Evolutionary conservation across 2,113 vertebrate species (phyloP), one percentile per base, ranked within the genome.

Genomic region (Spermophilus dauricus): DNA sequence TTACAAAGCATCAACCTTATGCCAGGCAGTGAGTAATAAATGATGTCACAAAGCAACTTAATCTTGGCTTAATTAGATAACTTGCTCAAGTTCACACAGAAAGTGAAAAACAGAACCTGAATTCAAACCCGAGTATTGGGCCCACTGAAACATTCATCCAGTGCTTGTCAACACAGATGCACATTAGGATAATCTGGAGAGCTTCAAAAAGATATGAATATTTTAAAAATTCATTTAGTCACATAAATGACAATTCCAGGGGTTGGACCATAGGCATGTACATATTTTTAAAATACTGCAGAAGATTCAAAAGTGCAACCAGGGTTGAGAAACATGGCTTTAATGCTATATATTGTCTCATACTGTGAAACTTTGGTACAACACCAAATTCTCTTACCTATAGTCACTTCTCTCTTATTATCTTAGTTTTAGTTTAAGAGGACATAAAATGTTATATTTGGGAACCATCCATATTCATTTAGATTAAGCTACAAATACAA

Each of bases 341-440:
- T 45, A 72, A 61, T 69, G 18, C 7, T 70, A 18, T 56, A 9
- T 22, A n/a, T 8, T 53, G 4, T 73, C 9, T 76, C 18, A 39
- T 18, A 30, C 9, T 11, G 72, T 13, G 24, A 86, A 69, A 91
- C 91, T 42, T 92, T 91, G 76, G 28, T 32, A 58, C 26, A 32
- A 2, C 20, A 56, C 28, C 24, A 67, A 67, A 84, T 92, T 84
- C 18, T 65, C 42, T 76, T 48, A 51, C 30, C 48, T 81, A 2
- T 17, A 4, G 39, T 28, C 65, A 1, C 11, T 75, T 73, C 69
- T 34, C 28, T 58, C 45, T 65, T 73, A n/a, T 34, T 78, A 85
- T n/a, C 26, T 91, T 83, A 81, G 69, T 72, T 86, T 90, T 39
- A 83, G 42, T 20, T 78, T 73, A 95, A 65, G 24, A 94, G n/a